Base-by-base conservation (phyloP, 2,113 vertebrate genomes). In the Leuciscus idus region DNA sequence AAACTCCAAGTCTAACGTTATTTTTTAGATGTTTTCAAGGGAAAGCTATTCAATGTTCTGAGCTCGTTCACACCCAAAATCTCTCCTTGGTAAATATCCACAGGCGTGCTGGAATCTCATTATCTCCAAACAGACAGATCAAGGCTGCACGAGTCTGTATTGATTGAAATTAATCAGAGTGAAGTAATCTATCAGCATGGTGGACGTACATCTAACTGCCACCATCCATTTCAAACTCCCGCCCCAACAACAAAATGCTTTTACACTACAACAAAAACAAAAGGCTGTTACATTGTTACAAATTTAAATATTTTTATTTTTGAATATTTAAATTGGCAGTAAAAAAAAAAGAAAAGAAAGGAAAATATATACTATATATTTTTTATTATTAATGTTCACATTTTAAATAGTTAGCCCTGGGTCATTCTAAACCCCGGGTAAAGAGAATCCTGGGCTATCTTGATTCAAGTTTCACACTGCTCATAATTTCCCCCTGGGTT, bases 111-210 rank as follows among this genome's bases (percentile, higher is more conserved):
- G 36, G 77, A 86, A 86, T 86, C 85, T 86, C 85, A 86, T 74
- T 81, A 81, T 86, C 77, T 73, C 76, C 52, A 86, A 80, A 86
- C 52, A 86, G 66, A 36, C 61, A 62, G 70, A 74, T 86, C 79
- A 64, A 70, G 28, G 46, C 70, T 76, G 79, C 68, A 76, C 68
- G 55, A 75, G 78, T 70, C 39, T n/a, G 33, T 61, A 86, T 82
- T 62, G 85, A 86, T 62, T 79, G 36, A 23, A 59, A 81, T 74
- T 21, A 70, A 81, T 73, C 68, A 52, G 68, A 36, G 39, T 62
- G 28, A 74, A 81, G 43, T 81, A 81, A 86, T 86, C 77, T 81
- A 81, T 74, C 43, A 86, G 55, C 79, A 86, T 33, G 72, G 79
- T 76, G 85, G 79, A 74, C 23, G 19, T 23, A n/a, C 77, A 48